These are phyloP conservation scores for Sipunculus nudus DNA, from an alignment of 2,888 invertebrate genomes.

Conservation along the genomic window DNA sequence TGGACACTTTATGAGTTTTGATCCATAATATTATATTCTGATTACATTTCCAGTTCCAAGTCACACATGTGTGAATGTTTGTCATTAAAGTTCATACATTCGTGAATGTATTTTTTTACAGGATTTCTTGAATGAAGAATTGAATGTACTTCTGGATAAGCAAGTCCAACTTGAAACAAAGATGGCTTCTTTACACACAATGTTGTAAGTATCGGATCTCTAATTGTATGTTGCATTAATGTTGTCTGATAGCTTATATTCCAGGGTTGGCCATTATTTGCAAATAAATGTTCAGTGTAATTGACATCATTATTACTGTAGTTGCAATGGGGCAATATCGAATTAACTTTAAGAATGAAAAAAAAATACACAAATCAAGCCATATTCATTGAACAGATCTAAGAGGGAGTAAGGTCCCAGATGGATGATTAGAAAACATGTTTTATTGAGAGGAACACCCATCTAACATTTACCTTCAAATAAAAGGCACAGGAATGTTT, in stretches of 20 bases:
- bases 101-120: conserved; percentile 67
- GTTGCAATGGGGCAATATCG: background rate
- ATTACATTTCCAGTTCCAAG: too few relatives aligned
- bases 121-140: conserved; percentile 77
- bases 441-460: too few relatives aligned
- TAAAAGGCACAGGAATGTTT: too few relatives aligned
- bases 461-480: too few relatives aligned
- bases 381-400: too few relatives aligned
- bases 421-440: too few relatives aligned
- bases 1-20: background rate
- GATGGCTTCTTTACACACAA: conserved; percentile 81
- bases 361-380: background rate
- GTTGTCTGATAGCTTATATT: too few relatives aligned
- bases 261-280: too few relatives aligned
- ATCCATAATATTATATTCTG: background rate
- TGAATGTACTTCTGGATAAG: conserved; percentile 78
- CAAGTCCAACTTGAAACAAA: conserved; percentile 83
- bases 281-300: too few relatives aligned
- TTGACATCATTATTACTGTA: background rate
- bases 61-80: too few relatives aligned
- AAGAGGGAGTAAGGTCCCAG: too few relatives aligned
- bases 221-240: background rate
- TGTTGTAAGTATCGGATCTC: conserved; percentile 69
- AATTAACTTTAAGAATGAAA: conserved; percentile 3
- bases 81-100: too few relatives aligned